phyloP scores from a whole-genome alignment of 2,113 vertebrate species.

The Lepus europaeus region DNA sequence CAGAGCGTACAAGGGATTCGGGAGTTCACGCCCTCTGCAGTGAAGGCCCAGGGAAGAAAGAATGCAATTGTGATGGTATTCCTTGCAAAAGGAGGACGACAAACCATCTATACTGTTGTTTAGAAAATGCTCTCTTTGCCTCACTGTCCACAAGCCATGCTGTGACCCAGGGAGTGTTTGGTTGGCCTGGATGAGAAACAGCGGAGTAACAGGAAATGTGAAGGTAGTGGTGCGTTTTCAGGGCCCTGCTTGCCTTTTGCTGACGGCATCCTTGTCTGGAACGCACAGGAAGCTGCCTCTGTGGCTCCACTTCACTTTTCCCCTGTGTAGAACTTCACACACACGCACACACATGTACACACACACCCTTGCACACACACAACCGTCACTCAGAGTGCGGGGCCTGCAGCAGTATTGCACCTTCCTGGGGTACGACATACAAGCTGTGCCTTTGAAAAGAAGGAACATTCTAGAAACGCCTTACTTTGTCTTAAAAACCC shows the following conservation, averaged over 20 bases:
- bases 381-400: neutral
- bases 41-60: neutral
- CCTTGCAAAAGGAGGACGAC: neutral
- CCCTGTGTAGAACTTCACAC: neutral
- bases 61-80: neutral
- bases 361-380: neutral
- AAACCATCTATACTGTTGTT: neutral
- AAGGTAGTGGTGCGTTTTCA: rapidly evolving
- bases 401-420: neutral
- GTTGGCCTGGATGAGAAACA: neutral
- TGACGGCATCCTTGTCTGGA: neutral
- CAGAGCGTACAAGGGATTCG: neutral
- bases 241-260: neutral
- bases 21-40: neutral
- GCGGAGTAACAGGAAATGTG: rapidly evolving
- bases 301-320: neutral
- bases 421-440: neutral
- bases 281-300: too few species aligned
- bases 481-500: neutral
- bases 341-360: neutral
- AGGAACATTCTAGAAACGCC: neutral
- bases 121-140: neutral
- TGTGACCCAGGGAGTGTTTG: neutral
- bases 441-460: neutral
- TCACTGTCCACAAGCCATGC: neutral